Evolutionary conservation across 2,797 vertebrate genomes (phyloP).

Genomic region (Brachyalestes nurse): DNA sequence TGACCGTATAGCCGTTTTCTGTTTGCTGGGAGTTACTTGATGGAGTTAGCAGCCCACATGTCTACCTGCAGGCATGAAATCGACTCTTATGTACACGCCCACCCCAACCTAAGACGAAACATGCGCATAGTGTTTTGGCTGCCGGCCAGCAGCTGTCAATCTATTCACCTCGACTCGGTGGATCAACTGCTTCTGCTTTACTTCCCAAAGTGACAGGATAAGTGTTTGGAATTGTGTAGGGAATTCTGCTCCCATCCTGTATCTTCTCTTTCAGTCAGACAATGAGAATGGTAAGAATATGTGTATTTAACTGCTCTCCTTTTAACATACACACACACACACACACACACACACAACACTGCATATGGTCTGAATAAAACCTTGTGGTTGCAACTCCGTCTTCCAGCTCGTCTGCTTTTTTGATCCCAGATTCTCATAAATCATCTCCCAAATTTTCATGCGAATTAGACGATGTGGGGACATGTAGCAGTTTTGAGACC

Average conservation of each 20-base stretch:
- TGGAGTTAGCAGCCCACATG: neutral
- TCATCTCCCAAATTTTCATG: constrained; percentile 74
- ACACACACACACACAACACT: constrained; percentile 24
- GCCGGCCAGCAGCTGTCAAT: constrained; percentile 31
- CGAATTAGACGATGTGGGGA: constrained; percentile 75
- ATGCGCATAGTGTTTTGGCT: constrained; percentile 26
- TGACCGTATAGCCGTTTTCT: constrained; percentile 3
- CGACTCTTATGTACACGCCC: neutral
- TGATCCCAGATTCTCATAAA: constrained; percentile 78
- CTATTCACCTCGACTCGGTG: constrained; percentile 18
- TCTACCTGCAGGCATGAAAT: constrained; percentile 17
- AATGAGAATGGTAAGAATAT: constrained; percentile 25
- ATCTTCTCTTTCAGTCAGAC: constrained; percentile 59
- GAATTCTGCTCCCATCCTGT: constrained; percentile 55
- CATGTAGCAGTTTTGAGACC: constrained; percentile 68
- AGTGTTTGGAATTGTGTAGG: constrained; percentile 50
- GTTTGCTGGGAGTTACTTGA: constrained; percentile 7
- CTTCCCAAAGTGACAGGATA: constrained; percentile 52
- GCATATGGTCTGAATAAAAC: constrained; percentile 76
- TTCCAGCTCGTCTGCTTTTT: constrained; percentile 75
- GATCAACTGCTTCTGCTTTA: constrained; percentile 48
- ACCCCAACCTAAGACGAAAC: neutral
- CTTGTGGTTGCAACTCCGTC: constrained; percentile 68
- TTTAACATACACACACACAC: neutral
- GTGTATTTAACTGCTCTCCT: constrained; percentile 42